phyloP scores from a whole-genome alignment of 2,888 invertebrate species.

The Odontocolon sp. region DNA sequence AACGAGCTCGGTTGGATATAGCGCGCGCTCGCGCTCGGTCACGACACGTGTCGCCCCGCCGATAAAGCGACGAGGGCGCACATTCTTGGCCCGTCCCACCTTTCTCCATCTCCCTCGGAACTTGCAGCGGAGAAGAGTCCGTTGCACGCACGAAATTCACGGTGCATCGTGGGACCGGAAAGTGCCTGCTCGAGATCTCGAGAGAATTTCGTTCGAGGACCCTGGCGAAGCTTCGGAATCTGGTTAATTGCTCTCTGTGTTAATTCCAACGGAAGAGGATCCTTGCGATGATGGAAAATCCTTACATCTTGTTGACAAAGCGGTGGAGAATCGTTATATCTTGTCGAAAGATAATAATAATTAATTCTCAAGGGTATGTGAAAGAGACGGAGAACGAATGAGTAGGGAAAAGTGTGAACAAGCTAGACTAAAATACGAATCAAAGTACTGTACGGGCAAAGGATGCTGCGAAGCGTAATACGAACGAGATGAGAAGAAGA shows the following conservation, averaged over 20 bases:
- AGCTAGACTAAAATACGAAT: background rate
- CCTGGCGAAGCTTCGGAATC: slow-evolving; percentile 51
- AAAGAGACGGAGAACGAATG: background rate
- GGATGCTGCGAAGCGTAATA: background rate
- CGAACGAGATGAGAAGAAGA: slow-evolving; percentile 22
- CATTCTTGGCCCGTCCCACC: slow-evolving; percentile 50
- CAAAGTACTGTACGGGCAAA: slow-evolving; percentile 6
- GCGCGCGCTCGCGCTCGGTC: slow-evolving; percentile 49
- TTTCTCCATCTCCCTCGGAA: background rate
- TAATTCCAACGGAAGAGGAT: slow-evolving; percentile 18
- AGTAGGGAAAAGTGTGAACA: background rate
- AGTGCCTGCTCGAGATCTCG: slow-evolving; percentile 36
- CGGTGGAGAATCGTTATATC: no score
- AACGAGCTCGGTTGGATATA: slow-evolving; percentile 35
- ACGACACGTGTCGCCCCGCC: slow-evolving; percentile 68
- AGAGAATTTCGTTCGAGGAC: slow-evolving; percentile 57
- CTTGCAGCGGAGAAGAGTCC: slow-evolving; percentile 5
- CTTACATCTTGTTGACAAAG: no score
- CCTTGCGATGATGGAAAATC: slow-evolving; percentile 17
- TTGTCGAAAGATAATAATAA: background rate
- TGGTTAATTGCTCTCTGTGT: slow-evolving; percentile 47
- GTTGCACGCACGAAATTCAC: slow-evolving; percentile 43
- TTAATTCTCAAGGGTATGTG: background rate
- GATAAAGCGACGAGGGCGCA: slow-evolving; percentile 63
- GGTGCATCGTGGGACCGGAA: slow-evolving; percentile 44